Conservation (phyloP, 2,113 vertebrate genomes). For the Peromyscus leucopus region DNA sequence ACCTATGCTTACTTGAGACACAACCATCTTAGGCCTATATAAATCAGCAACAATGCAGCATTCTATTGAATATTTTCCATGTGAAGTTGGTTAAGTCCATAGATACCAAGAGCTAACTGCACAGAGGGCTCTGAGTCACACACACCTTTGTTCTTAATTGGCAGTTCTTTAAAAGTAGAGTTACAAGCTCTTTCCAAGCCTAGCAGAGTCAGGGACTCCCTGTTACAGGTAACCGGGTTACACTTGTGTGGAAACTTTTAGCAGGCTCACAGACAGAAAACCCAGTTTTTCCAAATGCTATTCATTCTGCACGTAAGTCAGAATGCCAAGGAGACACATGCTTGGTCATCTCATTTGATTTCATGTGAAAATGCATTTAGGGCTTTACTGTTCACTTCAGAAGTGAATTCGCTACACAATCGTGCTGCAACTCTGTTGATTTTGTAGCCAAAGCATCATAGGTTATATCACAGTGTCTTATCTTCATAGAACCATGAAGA, state of each 20-base stretch:
- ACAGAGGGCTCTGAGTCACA: not conserved
- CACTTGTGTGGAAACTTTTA: not conserved
- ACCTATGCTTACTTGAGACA: too few relatives aligned
- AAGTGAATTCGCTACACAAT: not conserved
- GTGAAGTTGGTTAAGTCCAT: not conserved
- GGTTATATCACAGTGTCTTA: not conserved
- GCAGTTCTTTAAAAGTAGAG: not conserved
- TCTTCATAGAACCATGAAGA: not conserved
- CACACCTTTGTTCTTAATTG: not conserved
- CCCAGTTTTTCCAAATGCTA: not conserved
- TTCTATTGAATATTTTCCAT: not conserved
- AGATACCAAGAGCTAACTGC: not conserved
- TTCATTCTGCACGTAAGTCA: not conserved
- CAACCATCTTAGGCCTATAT: too few relatives aligned
- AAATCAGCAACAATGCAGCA: not conserved
- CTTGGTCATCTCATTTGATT: not conserved
- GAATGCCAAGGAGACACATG: not conserved
- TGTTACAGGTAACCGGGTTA: not conserved
- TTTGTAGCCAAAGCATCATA: accelerated
- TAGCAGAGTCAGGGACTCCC: not conserved
- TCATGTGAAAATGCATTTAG: not conserved
- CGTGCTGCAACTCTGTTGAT: accelerated
- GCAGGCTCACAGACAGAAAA: not conserved
- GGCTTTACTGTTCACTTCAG: too few relatives aligned
- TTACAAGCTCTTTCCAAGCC: not conserved